Evolutionary conservation across 2,113 vertebrate genomes (phyloP).

Genomic region (Hyaena hyaena): DNA sequence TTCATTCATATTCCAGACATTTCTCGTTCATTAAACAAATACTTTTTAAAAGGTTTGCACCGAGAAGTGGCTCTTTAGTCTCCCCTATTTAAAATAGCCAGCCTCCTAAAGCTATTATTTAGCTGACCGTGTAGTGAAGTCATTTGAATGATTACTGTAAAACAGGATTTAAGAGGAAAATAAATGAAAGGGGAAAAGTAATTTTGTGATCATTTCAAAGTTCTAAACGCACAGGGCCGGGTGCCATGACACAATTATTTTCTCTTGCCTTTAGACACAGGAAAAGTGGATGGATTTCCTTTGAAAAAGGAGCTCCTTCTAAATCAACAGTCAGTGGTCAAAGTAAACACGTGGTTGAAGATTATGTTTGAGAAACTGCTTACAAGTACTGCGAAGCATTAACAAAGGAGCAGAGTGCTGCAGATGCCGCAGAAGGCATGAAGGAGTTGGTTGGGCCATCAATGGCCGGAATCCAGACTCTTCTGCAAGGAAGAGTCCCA

Average conservation of each 20-base stretch:
- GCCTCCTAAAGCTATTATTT: slow-evolving; percentile 37
- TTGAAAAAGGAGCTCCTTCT: slow-evolving; percentile 50
- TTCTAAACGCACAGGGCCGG: not conserved
- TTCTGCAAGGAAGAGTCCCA: slow-evolving; percentile 60
- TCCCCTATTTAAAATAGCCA: slow-evolving; percentile 49
- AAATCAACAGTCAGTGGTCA: slow-evolving; percentile 48
- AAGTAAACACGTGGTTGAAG: slow-evolving; percentile 58
- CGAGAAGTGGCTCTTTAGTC: slow-evolving; percentile 47
- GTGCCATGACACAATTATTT: slow-evolving; percentile 50
- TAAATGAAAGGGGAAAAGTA: slow-evolving; percentile 64
- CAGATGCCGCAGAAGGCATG: not conserved
- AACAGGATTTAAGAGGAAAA: slow-evolving; percentile 74
- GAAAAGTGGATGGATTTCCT: slow-evolving; percentile 48
- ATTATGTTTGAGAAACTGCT: slow-evolving; percentile 50
- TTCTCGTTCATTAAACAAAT: slow-evolving; percentile 34
- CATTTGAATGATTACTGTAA: slow-evolving; percentile 77
- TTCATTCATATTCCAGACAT: slow-evolving; percentile 13
- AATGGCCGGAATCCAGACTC: slow-evolving; percentile 27
- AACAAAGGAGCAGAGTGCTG: not conserved
- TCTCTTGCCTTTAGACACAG: slow-evolving; percentile 51
- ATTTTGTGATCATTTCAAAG: slow-evolving; percentile 63
- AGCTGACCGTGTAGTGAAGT: slow-evolving; percentile 55
- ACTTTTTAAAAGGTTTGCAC: slow-evolving; percentile 47
- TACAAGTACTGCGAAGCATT: not conserved
- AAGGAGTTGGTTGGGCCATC: not conserved